A percentile compares a stretch with the other conserved stretches of the same genome.
These are phyloP conservation scores for Apeira syringaria DNA, from an alignment of 2,888 invertebrate species.

Conservation along the genomic window DNA sequence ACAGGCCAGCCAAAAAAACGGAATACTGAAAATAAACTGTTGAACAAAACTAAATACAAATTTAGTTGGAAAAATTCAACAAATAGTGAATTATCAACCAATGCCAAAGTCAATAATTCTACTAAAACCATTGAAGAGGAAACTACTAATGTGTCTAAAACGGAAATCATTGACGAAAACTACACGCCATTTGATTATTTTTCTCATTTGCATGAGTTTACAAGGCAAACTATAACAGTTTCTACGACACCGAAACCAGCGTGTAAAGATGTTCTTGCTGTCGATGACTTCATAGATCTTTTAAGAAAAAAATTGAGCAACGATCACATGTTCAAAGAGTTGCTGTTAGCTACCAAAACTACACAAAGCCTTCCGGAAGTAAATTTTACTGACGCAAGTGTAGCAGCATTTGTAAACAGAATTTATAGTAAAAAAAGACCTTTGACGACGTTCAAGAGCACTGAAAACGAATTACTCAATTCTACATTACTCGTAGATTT, in stretches of 20 bases:
- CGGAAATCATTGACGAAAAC: conserved; percentile 32
- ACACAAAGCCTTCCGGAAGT: conserved; percentile 39
- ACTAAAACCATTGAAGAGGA: conserved; percentile 1
- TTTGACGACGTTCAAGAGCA: conserved; percentile 46
- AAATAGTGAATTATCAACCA: background rate
- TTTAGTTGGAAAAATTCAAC: background rate
- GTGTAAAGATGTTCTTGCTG: conserved; percentile 56
- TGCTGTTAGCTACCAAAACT: conserved; percentile 46
- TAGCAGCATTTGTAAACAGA: conserved; percentile 61
- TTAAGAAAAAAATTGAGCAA: conserved; percentile 63
- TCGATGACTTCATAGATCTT: conserved; percentile 66
- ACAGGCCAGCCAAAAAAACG: conserved; percentile 16
- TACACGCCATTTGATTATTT: conserved; percentile 57
- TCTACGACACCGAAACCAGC: conserved; percentile 33
- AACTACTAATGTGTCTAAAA: conserved; percentile 1
- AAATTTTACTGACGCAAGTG: conserved; percentile 53
- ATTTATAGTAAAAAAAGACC: conserved; percentile 61
- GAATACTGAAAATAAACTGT: background rate
- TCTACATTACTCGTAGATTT: conserved; percentile 72
- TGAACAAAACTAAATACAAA: conserved; percentile 5
- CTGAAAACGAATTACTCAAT: conserved; percentile 57
- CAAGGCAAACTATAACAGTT: conserved; percentile 37
- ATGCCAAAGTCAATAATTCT: conserved; percentile 4
- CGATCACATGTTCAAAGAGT: conserved; percentile 61
- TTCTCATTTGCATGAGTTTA: conserved; percentile 52